phyloP scores from a whole-genome alignment of 2,888 invertebrate species.

The Deilephila porcellus region DNA sequence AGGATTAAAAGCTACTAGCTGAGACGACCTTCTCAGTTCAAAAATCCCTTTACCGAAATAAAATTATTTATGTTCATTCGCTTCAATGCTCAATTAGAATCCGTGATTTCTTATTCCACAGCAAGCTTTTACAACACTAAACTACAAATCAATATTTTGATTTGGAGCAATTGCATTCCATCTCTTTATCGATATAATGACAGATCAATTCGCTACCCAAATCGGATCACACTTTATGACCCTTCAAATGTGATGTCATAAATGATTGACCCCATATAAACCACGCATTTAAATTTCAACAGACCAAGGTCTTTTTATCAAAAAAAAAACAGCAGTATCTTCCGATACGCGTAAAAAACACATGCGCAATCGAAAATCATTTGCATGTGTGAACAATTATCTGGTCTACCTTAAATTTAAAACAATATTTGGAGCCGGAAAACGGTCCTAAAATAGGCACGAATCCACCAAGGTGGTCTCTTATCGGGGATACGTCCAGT shows the following conservation, averaged over 20 bases:
- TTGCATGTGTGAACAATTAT: slow-evolving; percentile 22
- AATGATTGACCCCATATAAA: slow-evolving; percentile 5
- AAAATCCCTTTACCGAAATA: too few relatives aligned
- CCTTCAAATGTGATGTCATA: neutral
- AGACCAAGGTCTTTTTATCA: neutral
- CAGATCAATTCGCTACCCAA: neutral
- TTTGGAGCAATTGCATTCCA: too few relatives aligned
- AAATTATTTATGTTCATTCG: too few relatives aligned
- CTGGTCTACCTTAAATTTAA: slow-evolving; percentile 20
- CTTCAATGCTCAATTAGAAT: too few relatives aligned
- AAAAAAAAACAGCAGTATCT: slow-evolving; percentile 2
- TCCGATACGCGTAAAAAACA: neutral
- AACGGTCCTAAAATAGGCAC: slow-evolving; percentile 73
- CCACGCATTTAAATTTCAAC: slow-evolving; percentile 8
- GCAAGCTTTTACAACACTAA: too few relatives aligned
- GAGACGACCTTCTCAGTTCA: too few relatives aligned
- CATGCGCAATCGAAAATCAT: slow-evolving; percentile 13
- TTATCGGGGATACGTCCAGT: slow-evolving; percentile 77
- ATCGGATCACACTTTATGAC: neutral
- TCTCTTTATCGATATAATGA: too few relatives aligned
- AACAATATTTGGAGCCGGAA: slow-evolving; percentile 71
- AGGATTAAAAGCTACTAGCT: too few relatives aligned
- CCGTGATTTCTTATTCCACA: too few relatives aligned
- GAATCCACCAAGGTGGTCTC: slow-evolving; percentile 78
- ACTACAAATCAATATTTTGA: too few relatives aligned